Base-by-base conservation (phyloP, 2,113 vertebrate species). In the Grallaria varia region DNA sequence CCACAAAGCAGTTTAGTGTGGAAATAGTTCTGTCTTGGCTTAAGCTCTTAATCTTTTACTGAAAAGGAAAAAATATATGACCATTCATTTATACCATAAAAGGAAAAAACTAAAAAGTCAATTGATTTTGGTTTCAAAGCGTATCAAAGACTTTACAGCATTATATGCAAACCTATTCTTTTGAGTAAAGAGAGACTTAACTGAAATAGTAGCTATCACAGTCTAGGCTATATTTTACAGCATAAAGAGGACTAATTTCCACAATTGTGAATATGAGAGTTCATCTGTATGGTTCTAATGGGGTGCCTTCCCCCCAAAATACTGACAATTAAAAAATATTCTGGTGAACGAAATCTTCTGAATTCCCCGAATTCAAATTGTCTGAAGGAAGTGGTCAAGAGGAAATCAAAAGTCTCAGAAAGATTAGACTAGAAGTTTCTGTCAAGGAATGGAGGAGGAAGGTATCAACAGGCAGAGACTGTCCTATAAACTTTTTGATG, bases 11-110 rank as follows among this genome's bases (percentile, higher is more conserved):
- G 86, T 97, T 98, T 97, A 96, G 84, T 87, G 84, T 96, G 89
- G 97, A 98, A 98, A 96, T 98, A 98, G 98, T 97, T 98, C 95
- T 95, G 96, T 92, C 87, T 93, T 98, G 98, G 96, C 95, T 97
- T 96, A 95, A 94, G 52, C 52, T 80, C 63, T 95, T 87, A 79
- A 97, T 90, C 72, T 96, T 95, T 97, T 97, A 97, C 95, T 97
- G 95, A 97, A 97, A 97, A 97, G 87, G 96, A 87, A 93, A 97
- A 97, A 97, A 97, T 97, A 97, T 84, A 97, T 68, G 76, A 66
- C 64, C 53, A 40, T 67, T 97, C 71, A 90, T 95, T 98, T 96
- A 94, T 97, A 96, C 94, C 96, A 89, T 97, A 97, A 97, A 97
- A 97, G 96, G 94, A 50, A 84, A 84, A 97, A 90, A 44, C 60